Evolutionary conservation across 2,888 invertebrate genomes (phyloP).

Genomic region (Dusona sp.): DNA sequence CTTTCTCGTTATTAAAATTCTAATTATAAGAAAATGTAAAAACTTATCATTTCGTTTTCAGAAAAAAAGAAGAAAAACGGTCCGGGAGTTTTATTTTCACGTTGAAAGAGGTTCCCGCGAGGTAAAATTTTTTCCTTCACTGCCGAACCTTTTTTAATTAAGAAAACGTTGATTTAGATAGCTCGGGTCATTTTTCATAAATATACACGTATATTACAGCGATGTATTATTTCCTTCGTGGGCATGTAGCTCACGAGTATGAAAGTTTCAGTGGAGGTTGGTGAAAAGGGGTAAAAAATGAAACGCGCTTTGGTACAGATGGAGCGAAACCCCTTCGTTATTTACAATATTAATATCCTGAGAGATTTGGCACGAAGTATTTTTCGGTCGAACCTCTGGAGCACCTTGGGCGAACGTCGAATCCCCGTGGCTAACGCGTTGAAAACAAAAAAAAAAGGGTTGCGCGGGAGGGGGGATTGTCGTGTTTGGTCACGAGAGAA

Average conservation of each 20-base stretch:
- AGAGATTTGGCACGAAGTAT: constrained; percentile 71
- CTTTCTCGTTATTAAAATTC: too few relatives aligned
- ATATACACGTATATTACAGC: too few relatives aligned
- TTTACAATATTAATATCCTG: constrained; percentile 79
- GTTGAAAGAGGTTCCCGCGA: constrained; percentile 6
- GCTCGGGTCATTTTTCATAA: constrained; percentile 6
- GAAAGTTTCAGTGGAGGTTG: constrained; percentile 28
- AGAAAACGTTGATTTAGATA: constrained; percentile 59
- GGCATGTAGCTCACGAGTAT: constrained; percentile 33
- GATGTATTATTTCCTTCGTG: neutral
- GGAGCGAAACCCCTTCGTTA: constrained; percentile 71
- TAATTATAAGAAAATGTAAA: neutral
- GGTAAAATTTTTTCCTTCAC: constrained; percentile 5
- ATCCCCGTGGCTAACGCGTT: constrained; percentile 73
- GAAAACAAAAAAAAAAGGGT: constrained; percentile 39
- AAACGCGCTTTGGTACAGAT: constrained; percentile 56
- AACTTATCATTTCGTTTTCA: neutral
- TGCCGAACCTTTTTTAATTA: constrained; percentile 48
- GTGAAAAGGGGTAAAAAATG: constrained; percentile 31
- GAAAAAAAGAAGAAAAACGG: neutral
- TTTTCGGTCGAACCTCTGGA: constrained; percentile 41
- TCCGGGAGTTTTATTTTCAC: neutral
- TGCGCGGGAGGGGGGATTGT: neutral
- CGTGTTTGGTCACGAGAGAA: constrained; percentile 17
- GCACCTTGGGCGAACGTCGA: constrained; percentile 69